phyloP scores from a whole-genome alignment of 2,888 invertebrate genomes.

The Aplocera efformata region DNA sequence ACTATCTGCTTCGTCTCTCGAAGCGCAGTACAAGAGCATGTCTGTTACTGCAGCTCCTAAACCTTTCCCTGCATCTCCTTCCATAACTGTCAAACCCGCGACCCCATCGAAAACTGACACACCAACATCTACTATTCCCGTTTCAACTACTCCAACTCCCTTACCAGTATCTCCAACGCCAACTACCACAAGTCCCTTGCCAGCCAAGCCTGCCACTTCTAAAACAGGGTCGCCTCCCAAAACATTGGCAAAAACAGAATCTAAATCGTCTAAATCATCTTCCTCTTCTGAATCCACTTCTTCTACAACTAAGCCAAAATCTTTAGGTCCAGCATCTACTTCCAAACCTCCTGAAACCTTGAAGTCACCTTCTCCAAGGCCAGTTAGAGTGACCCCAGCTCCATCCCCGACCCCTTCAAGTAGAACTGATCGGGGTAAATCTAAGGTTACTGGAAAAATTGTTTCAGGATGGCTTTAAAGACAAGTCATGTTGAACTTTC shows the following conservation, averaged over 20 bases:
- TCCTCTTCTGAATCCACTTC: slow-evolving; percentile 3
- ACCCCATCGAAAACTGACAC: no score
- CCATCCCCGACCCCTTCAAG: slow-evolving; percentile 55
- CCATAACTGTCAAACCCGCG: not conserved
- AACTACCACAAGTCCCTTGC: not conserved
- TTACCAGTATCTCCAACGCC: not conserved
- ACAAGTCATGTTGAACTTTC: slow-evolving; percentile 6
- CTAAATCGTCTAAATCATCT: slow-evolving; percentile 1
- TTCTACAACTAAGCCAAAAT: slow-evolving; percentile 5
- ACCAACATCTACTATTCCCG: not conserved
- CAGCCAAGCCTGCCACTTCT: not conserved
- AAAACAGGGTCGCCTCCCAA: not conserved
- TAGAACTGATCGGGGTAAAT: slow-evolving; percentile 82
- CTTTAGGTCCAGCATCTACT: not conserved
- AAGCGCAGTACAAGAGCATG: slow-evolving; percentile 46
- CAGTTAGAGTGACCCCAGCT: slow-evolving; percentile 60
- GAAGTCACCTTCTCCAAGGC: slow-evolving; percentile 37
- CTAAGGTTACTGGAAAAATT: slow-evolving; percentile 86
- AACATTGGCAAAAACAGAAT: not conserved
- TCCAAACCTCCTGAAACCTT: slow-evolving; percentile 4
- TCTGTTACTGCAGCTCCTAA: slow-evolving; percentile 21
- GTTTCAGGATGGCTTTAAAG: slow-evolving; percentile 87
- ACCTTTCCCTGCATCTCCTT: not conserved
- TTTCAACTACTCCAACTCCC: not conserved
- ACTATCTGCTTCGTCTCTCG: slow-evolving; percentile 59